Evolutionary conservation across 2,888 invertebrate species (phyloP).

Genomic region (Dorcus parallelipipedus): DNA sequence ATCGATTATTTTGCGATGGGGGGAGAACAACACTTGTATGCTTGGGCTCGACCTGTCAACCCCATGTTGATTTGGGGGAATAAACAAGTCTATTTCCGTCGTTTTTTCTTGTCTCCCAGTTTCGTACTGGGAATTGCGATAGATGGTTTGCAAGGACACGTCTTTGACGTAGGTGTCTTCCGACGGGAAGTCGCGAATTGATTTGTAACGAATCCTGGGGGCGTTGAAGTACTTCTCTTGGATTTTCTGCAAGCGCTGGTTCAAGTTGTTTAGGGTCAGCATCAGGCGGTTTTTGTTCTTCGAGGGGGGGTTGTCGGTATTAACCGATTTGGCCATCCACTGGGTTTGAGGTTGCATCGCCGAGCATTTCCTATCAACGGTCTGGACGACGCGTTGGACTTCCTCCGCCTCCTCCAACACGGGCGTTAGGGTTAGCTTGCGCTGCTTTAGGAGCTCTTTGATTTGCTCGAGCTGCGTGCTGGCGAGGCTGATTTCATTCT

Average conservation of each 20-base stretch:
- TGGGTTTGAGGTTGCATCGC: slow-evolving; percentile 5
- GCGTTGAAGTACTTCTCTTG: slow-evolving; percentile 33
- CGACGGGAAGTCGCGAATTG: slow-evolving; percentile 17
- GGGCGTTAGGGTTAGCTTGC: not conserved
- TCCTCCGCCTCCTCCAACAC: slow-evolving; percentile 13
- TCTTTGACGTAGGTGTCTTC: not conserved
- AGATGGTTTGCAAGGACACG: slow-evolving; percentile 15
- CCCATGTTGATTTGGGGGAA: too few species aligned
- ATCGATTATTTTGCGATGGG: not conserved
- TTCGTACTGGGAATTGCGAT: slow-evolving; percentile 16
- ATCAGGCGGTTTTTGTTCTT: slow-evolving; percentile 27
- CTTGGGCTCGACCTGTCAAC: not conserved
- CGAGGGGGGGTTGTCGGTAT: not conserved
- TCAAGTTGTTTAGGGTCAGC: slow-evolving; percentile 30
- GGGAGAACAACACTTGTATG: slow-evolving; percentile 6
- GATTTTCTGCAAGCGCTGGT: slow-evolving; percentile 32
- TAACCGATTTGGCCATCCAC: slow-evolving; percentile 5
- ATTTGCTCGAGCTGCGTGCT: slow-evolving; percentile 29
- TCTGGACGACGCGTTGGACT: not conserved
- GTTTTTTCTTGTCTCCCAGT: not conserved
- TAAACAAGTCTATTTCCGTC: not conserved
- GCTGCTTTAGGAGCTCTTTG: slow-evolving; percentile 19
- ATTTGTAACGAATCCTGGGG: slow-evolving; percentile 21
- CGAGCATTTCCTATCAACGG: slow-evolving; percentile 9
- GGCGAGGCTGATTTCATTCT: slow-evolving; percentile 27